These are phyloP conservation scores for Radopholus similis DNA, from an alignment of 1,140 invertebrate genomes.

Conservation along the genomic window DNA sequence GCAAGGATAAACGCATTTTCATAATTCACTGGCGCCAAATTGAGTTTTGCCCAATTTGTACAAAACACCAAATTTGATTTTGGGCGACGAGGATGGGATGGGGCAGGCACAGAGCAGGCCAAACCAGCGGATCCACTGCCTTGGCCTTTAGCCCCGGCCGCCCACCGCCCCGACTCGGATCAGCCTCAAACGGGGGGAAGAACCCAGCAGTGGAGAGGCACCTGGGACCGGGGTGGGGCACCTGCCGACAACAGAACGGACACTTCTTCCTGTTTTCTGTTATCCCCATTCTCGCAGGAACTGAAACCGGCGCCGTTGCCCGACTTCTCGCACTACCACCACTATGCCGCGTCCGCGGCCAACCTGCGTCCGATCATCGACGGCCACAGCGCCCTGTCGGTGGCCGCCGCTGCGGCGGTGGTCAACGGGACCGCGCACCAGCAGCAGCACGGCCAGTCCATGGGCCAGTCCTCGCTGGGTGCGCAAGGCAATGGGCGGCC, in stretches of 20 bases:
- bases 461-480: too few species aligned
- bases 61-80: constrained; percentile 23
- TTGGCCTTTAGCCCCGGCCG: background rate
- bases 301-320: constrained; percentile 5
- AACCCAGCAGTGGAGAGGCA: too few species aligned
- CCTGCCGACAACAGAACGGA: too few species aligned
- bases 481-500: background rate
- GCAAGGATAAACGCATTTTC: constrained; percentile 19
- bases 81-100: constrained; percentile 2
- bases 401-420: background rate
- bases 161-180: background rate
- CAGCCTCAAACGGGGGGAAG: too few species aligned
- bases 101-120: background rate
- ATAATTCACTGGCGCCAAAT: constrained; percentile 26
- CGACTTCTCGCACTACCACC: constrained; percentile 22
- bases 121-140: background rate
- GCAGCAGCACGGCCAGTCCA: too few species aligned
- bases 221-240: too few species aligned
- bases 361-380: constrained; percentile 24
- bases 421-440: background rate
- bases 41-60: constrained; percentile 24
- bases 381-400: constrained; percentile 1
- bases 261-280: background rate
- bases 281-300: constrained; percentile 3
- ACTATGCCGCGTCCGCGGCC: constrained; percentile 15